A percentile compares a stretch with the other conserved stretches of the same genome.
These are phyloP conservation scores for Pteronura brasiliensis DNA, from an alignment of 2,113 vertebrate genomes.

Conservation along the genomic window DNA sequence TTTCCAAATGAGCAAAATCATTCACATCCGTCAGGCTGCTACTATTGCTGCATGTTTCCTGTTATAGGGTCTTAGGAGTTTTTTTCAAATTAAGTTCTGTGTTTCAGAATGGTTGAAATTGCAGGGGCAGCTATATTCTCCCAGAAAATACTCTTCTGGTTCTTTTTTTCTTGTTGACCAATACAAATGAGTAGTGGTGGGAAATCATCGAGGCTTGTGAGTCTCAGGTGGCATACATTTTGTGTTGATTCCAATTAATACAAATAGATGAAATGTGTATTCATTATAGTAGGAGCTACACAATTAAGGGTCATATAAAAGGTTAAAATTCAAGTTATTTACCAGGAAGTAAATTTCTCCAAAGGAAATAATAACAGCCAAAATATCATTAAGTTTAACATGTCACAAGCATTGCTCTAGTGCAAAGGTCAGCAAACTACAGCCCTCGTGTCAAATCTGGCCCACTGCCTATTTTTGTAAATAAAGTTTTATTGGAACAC, in stretches of 20 bases:
- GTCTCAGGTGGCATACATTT: neutral
- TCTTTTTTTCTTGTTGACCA: neutral
- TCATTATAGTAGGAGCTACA: neutral
- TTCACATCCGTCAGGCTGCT: neutral
- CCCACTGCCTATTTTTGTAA: neutral
- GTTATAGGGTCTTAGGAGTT: neutral
- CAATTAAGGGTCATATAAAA: neutral
- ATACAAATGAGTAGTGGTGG: neutral
- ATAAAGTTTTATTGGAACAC: conserved; percentile 14
- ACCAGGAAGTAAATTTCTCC: neutral
- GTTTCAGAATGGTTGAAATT: neutral
- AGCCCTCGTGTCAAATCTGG: neutral
- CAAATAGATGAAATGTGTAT: neutral
- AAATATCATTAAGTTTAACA: neutral
- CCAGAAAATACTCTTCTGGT: neutral
- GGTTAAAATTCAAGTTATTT: neutral
- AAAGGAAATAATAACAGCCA: neutral
- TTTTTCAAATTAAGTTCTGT: neutral
- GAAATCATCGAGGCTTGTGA: neutral
- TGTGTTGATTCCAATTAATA: neutral
- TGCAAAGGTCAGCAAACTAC: neutral
- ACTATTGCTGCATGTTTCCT: neutral
- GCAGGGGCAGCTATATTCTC: neutral
- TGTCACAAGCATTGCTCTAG: neutral
- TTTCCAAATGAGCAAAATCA: conserved; percentile 53